Base-by-base conservation (phyloP, 2,113 vertebrate genomes). In the Calyptommatus sinebrachiatus region DNA sequence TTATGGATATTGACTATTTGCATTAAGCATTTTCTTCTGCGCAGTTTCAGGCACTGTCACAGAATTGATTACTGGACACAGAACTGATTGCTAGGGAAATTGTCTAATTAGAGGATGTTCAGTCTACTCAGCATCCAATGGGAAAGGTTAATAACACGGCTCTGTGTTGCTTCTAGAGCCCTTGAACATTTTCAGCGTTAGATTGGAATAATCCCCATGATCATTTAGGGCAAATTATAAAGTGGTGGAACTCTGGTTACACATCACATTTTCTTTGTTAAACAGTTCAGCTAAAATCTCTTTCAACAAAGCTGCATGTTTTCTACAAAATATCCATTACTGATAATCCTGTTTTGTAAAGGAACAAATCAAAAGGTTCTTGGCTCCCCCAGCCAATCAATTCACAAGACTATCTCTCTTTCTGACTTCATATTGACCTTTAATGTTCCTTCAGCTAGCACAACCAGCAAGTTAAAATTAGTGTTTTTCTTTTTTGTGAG, bases 1-100 rank as follows among this genome's bases (percentile, higher is more conserved):
- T 22, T 16, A 80, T 67, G 48, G 29, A 74, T 74, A 28, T 41
- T 68, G 79, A 67, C 71, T 60, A 80, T 18, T 22, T 74, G 8
- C 31, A 60, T 68, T 74, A 28, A 45, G 31, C 48, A 31, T 67
- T 46, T 80, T 67, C 8, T 48, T 35, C 5, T 61, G 16, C 61
- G 16, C 29, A 41, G 6, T 26, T 67, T 18, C 48, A 26, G 22
- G 62, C 31, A 67, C 28, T 74, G 62, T 57, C 29, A 28, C 35
- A 68, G 29, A 80, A 67, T 69, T 78, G 66, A 78, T 70, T 57
- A 69, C 29, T 53, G 29, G 48, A 24, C 48, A 69, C 28, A 11
- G 28, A 77, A 77, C 22, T 60, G 69, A 46, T 79, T 79, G 29
- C 10, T 41, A 60, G 50, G 22, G 3, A 60, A 66, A 41, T 11